These are phyloP conservation scores for Calypte anna DNA, from an alignment of 2,113 vertebrate species.

Conservation along the genomic window DNA sequence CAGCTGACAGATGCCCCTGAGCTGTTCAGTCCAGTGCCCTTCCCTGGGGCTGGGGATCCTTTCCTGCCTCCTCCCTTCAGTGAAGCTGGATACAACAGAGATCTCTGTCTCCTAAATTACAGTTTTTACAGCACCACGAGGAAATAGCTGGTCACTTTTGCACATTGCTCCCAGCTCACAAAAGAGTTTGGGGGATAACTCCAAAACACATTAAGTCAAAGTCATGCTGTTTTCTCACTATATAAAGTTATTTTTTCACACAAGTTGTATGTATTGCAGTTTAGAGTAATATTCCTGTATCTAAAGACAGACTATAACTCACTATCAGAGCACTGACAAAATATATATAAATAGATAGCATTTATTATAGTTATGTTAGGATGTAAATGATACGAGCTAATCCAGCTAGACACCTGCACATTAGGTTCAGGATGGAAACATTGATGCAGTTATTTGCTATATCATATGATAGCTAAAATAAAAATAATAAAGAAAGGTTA, in stretches of 20 bases:
- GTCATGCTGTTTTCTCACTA: not conserved
- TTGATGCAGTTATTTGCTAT: not conserved
- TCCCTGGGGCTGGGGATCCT: not conserved
- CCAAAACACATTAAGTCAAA: not conserved
- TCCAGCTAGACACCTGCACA: not conserved
- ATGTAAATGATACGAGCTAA: not conserved
- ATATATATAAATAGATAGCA: not conserved
- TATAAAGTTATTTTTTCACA: not conserved
- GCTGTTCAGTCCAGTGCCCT: not conserved
- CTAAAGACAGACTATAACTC: not conserved
- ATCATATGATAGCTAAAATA: not conserved
- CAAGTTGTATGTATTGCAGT: not conserved
- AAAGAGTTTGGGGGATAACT: not conserved
- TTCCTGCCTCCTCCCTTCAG: not conserved
- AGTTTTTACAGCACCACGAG: not conserved
- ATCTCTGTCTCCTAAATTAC: not conserved
- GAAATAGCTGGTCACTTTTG: not conserved
- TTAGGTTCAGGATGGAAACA: not conserved
- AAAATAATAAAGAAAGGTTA: conserved; percentile 10
- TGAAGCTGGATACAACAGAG: not conserved
- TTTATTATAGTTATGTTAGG: not conserved
- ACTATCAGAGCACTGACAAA: not conserved
- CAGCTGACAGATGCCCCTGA: not conserved
- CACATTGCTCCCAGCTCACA: not conserved
- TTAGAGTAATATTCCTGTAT: not conserved